Evolutionary conservation across 2,113 vertebrate species (phyloP).

Genomic region (Acinonyx jubatus): DNA sequence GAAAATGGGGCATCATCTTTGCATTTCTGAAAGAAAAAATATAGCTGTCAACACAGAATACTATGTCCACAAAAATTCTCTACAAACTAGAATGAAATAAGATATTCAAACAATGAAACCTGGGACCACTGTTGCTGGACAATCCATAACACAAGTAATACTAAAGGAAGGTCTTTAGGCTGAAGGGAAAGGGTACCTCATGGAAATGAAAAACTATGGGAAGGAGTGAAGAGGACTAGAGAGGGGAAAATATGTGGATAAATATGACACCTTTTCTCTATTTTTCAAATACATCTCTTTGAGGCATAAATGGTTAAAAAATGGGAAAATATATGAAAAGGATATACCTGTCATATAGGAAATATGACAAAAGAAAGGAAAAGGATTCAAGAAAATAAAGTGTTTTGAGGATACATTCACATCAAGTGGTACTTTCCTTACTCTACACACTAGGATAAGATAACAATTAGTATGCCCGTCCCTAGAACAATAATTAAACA

Average conservation of each 20-base stretch:
- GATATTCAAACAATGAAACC: background rate
- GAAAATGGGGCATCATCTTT: background rate
- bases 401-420: background rate
- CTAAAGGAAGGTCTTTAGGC: background rate
- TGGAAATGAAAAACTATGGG: background rate
- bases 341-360: background rate
- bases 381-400: background rate
- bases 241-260: background rate
- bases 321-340: background rate
- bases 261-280: background rate
- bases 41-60: background rate
- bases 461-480: background rate
- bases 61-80: background rate
- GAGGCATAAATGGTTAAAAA: background rate
- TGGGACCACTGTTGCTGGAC: background rate
- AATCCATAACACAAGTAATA: background rate
- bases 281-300: background rate
- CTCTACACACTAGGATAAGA: background rate
- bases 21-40: background rate
- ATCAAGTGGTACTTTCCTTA: background rate
- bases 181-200: background rate
- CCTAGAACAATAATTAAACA: background rate
- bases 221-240: background rate
- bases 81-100: background rate
- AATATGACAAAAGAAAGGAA: background rate